Percentiles rank a stretch among this genome's conserved stretches.
phyloP scores from a whole-genome alignment of 2,113 vertebrate genomes.

The Paraplagusia blochii region DNA sequence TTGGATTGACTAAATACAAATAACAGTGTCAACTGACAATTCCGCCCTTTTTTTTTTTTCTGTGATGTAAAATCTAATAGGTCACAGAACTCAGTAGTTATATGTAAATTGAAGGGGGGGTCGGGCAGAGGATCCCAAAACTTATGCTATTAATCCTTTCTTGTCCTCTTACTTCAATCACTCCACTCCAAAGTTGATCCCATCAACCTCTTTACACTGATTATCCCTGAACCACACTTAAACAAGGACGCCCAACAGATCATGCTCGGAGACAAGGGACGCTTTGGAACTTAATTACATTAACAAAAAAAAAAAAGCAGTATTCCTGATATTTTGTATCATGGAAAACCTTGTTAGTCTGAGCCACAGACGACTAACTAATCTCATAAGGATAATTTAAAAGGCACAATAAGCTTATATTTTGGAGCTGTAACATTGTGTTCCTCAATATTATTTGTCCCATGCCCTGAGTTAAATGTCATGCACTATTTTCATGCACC shows the following conservation, averaged over 20 bases:
- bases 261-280: conserved; percentile 20
- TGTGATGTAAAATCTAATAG: background rate
- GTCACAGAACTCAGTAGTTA: background rate
- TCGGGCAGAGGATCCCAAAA: conserved; percentile 11
- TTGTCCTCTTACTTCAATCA: conserved; percentile 8
- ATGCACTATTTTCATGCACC: no score
- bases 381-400: conserved; percentile 30
- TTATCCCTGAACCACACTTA: conserved; percentile 9
- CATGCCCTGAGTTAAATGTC: no score
- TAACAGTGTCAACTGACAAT: no score
- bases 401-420: conserved; percentile 20
- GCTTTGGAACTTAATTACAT: conserved; percentile 27
- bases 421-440: conserved; percentile 11
- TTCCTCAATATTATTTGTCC: background rate
- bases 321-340: conserved; percentile 10
- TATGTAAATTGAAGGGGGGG: conserved; percentile 8
- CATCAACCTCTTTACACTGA: conserved; percentile 5
- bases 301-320: conserved; percentile 3
- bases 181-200: conserved; percentile 17
- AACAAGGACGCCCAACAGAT: conserved; percentile 1
- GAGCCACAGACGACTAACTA: conserved; percentile 26
- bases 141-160: conserved; percentile 11
- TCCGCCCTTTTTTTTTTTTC: no score
- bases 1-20: no score
- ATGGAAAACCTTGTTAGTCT: conserved; percentile 35